Conservation (phyloP, 2,797 vertebrate genomes). For the Malurus splendens region DNA sequence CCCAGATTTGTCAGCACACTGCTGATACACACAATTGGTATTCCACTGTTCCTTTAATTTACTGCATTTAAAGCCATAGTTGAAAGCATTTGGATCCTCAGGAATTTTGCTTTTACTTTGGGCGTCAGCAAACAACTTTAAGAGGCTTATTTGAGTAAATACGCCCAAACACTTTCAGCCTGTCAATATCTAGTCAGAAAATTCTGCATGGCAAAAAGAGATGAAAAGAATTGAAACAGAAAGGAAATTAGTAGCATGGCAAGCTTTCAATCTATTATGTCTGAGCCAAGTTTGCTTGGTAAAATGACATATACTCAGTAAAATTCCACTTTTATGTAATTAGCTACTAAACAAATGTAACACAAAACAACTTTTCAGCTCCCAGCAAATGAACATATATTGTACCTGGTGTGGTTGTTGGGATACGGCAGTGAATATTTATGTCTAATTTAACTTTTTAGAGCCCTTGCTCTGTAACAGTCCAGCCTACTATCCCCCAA, state of each 20-base stretch:
- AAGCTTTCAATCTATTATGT: conserved; percentile 71
- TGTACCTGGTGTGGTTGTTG: conserved; percentile 62
- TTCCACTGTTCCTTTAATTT: neutral
- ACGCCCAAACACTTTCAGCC: conserved; percentile 67
- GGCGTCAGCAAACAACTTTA: conserved; percentile 65
- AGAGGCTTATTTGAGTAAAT: conserved; percentile 73
- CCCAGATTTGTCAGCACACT: neutral
- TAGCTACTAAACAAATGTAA: conserved; percentile 70
- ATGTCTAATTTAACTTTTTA: conserved; percentile 72
- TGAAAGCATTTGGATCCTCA: conserved; percentile 20
- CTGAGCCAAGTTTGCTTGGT: conserved; percentile 71
- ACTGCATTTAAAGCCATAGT: neutral
- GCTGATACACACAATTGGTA: neutral
- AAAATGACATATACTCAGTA: conserved; percentile 70
- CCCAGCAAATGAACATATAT: conserved; percentile 62
- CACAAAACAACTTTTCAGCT: conserved; percentile 70
- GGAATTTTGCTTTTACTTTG: conserved; percentile 58
- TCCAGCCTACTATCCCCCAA: conserved; percentile 70
- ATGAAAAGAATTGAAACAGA: conserved; percentile 75
- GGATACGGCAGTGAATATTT: conserved; percentile 64
- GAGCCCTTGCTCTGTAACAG: conserved; percentile 67
- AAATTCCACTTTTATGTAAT: conserved; percentile 74
- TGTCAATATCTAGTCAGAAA: conserved; percentile 76
- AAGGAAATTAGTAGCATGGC: conserved; percentile 74
- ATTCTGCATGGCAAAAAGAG: conserved; percentile 70